A percentile compares a stretch with the other conserved stretches of the same genome.
phyloP scores from a whole-genome alignment of 2,113 vertebrate genomes.

The Heliornis fulica region DNA sequence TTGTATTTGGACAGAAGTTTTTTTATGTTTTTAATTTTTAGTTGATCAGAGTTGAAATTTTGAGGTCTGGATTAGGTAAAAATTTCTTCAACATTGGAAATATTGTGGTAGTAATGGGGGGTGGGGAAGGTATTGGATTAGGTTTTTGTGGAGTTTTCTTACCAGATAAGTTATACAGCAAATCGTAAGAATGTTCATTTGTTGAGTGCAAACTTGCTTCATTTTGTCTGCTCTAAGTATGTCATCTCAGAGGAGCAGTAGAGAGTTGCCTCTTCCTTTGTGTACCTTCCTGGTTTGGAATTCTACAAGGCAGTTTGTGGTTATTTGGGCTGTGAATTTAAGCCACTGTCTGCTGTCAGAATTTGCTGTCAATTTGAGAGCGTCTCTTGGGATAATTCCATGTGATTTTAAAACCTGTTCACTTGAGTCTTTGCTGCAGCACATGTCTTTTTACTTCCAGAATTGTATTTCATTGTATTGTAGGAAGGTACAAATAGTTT shows the following conservation, averaged over 20 bases:
- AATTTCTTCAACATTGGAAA: not conserved
- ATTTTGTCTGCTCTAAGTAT: not conserved
- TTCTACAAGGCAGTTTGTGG: not conserved
- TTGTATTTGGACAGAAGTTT: not conserved
- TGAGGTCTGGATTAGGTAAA: not conserved
- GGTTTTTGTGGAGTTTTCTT: not conserved
- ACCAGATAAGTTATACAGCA: not conserved
- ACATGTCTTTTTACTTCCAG: not conserved
- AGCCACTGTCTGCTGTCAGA: constrained; percentile 5
- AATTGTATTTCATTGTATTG: not conserved
- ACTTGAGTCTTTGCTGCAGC: not conserved
- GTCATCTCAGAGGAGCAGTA: not conserved
- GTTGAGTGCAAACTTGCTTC: not conserved
- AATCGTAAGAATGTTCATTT: not conserved
- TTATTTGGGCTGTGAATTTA: not conserved
- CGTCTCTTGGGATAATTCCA: not conserved
- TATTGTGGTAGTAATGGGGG: not conserved
- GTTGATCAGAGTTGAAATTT: not conserved
- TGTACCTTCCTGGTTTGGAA: not conserved
- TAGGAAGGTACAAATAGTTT: not conserved
- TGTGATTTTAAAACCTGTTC: not conserved
- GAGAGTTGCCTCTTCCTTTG: not conserved
- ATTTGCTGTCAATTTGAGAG: not conserved
- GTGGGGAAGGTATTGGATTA: not conserved
- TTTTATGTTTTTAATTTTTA: not conserved